A percentile compares a stretch with the other conserved stretches of the same genome.
Evolutionary conservation across 2,113 vertebrate species (phyloP).

Genomic region (Scomber colias): DNA sequence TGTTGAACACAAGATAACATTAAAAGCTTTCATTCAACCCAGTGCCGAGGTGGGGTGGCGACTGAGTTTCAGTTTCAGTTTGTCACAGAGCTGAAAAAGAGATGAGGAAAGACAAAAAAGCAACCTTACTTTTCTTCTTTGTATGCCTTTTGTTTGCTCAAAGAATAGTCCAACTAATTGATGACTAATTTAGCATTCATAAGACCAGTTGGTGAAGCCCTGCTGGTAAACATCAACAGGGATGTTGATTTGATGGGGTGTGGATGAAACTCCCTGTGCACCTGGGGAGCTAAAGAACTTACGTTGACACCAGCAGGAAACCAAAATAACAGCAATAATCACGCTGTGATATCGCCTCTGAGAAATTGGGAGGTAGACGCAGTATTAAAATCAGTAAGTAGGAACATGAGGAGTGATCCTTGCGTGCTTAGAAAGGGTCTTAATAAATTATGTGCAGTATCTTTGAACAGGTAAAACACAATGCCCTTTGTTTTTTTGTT

Average conservation of each 20-base stretch:
- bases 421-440: not conserved
- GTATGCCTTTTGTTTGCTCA: slow-evolving; percentile 12
- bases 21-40: slow-evolving; percentile 13
- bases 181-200: slow-evolving; percentile 26
- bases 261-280: slow-evolving; percentile 12
- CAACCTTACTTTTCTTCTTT: not conserved
- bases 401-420: not conserved
- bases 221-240: slow-evolving; percentile 19
- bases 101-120: not conserved
- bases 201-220: slow-evolving; percentile 12
- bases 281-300: slow-evolving; percentile 15
- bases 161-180: slow-evolving; percentile 5
- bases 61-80: not conserved
- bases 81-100: slow-evolving; percentile 15
- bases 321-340: slow-evolving; percentile 60
- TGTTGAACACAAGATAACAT: slow-evolving; percentile 4
- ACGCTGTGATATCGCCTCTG: slow-evolving; percentile 2
- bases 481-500: not conserved
- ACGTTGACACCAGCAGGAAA: slow-evolving; percentile 40
- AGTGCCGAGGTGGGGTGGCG: not conserved
- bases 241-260: slow-evolving; percentile 28
- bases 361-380: slow-evolving; percentile 11
- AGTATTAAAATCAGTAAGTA: slow-evolving; percentile 38
- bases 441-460: not conserved
- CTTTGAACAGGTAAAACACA: not conserved